Evolutionary conservation across 2,113 vertebrate genomes (phyloP), one percentile per base, ranked within the genome.

Genomic region (Syrmaticus mikado): DNA sequence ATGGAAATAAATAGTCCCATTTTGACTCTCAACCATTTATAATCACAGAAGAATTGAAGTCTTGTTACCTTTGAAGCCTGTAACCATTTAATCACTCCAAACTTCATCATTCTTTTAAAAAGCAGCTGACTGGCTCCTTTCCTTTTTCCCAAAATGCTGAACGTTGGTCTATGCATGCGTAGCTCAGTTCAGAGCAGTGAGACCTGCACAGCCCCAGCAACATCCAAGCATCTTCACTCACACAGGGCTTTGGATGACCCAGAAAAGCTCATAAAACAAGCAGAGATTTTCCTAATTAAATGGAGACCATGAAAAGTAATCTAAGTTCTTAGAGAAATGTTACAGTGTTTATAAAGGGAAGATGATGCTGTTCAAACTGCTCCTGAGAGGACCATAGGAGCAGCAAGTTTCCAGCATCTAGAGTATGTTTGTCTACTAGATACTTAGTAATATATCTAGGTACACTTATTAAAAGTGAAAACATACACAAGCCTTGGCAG

Each of bases 231-330:
- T 57, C 60, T 22, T 78, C 65, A 45, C 16, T 41, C 85, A 46
- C 72, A 62, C 41, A 64, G 43, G 62, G 43, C 45, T 93, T 78
- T 5, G 4, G n/a, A 46, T 92, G 61, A 87, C 73, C 48, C 40
- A 65, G 87, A 20, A 87, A 85, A 85, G 67, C 78, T 86, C 70
- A 58, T 91, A 87, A 92, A 92, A 60, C 40, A 50, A 86, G 73
- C 53, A 87, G 67, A 85, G 68, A 74, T 43, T 84, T 87, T 70
- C 43, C 82, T 95, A 95, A 96, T 97, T 93, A 96, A 95, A 93
- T 68, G 52, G 52, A 95, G 85, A 77, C 55, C 50, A 71, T 95
- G 72, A 72, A 65, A 95, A 92, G 62, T 74, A 61, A 62, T 88
- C 57, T 60, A 82, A 90, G 82, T 84, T 97, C 95, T 90, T 90